Evolutionary conservation across 2,888 invertebrate species (phyloP).

Genomic region (Patella caerulea): DNA sequence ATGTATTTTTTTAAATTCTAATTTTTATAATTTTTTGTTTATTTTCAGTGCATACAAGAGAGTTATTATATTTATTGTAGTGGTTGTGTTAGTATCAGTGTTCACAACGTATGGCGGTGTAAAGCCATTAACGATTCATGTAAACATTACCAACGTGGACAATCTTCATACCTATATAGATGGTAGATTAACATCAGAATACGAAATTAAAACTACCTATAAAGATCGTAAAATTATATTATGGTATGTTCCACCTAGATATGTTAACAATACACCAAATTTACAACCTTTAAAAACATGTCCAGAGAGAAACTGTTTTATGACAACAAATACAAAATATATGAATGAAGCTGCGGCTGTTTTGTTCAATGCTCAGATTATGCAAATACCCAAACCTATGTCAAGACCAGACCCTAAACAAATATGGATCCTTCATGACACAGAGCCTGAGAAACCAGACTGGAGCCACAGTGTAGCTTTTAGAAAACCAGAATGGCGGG

Average conservation of each 20-base stretch:
- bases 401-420: slow-evolving; percentile 3
- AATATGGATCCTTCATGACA: neutral
- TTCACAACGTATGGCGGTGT: no score
- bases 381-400: neutral
- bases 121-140: no score
- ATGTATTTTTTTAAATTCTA: no score
- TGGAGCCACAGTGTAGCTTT: neutral
- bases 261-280: neutral
- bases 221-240: neutral
- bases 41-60: no score
- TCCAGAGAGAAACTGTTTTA: neutral
- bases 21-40: no score
- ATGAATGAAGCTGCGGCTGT: neutral
- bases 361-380: neutral
- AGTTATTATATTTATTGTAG: no score
- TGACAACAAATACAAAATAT: neutral
- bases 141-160: no score
- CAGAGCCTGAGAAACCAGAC: neutral
- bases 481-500: neutral
- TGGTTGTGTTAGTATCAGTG: no score
- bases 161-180: no score
- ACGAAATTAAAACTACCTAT: no score
- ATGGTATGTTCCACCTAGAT: neutral
- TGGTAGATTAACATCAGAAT: no score
- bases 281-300: neutral